Conservation (phyloP, 2,888 invertebrate species). For the Patella pellucida region DNA sequence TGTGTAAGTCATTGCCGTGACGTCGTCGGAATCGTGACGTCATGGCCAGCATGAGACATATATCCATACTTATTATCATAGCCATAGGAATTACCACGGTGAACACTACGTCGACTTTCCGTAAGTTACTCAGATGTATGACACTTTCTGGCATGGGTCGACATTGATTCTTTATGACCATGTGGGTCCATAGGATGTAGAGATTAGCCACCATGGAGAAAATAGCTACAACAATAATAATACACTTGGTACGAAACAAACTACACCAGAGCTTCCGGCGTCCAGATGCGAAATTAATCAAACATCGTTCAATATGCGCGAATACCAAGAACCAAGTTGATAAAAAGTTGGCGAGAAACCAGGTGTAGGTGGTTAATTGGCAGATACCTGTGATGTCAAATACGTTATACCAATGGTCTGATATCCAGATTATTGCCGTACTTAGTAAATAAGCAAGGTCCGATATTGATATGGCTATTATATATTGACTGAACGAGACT, state of each 20-base stretch:
- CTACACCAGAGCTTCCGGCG: conserved; percentile 37
- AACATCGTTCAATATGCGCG: conserved; percentile 35
- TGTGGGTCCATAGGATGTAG: conserved; percentile 38
- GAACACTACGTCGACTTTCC: conserved; percentile 53
- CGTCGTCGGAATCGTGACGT: neutral
- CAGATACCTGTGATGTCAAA: conserved; percentile 39
- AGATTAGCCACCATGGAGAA: conserved; percentile 41
- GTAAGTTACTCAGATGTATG: conserved; percentile 44
- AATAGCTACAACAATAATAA: conserved; percentile 37
- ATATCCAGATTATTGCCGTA: conserved; percentile 32
- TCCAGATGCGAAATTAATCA: conserved; percentile 30
- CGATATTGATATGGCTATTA: conserved; percentile 35
- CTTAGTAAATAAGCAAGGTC: conserved; percentile 33
- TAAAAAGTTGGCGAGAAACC: conserved; percentile 34
- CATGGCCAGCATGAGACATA: conserved; percentile 20
- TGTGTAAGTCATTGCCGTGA: neutral
- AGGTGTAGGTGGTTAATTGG: conserved; percentile 36
- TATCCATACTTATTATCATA: conserved; percentile 30
- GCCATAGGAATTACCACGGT: conserved; percentile 46
- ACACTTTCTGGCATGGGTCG: conserved; percentile 50
- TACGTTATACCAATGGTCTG: conserved; percentile 27
- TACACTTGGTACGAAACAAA: conserved; percentile 39
- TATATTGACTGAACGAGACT: conserved; percentile 35
- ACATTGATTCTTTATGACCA: conserved; percentile 35
- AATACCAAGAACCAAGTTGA: conserved; percentile 39